Percentiles rank a stretch among this genome's conserved stretches.
phyloP scores from a whole-genome alignment of 2,888 invertebrate species.

The Poecilobothrus nobilitatus region DNA sequence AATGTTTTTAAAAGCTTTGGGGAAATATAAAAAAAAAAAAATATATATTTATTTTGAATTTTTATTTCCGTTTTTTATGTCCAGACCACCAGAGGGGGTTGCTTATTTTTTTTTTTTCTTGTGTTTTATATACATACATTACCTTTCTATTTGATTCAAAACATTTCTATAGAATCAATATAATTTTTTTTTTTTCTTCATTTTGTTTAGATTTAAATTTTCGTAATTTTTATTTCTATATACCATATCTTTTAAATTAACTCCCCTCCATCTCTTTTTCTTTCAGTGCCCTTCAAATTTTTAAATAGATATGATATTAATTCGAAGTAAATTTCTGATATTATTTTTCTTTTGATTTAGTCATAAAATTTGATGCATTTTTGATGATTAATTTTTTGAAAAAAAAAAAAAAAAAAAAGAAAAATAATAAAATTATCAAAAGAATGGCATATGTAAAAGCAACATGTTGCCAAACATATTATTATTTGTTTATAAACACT shows the following conservation, averaged over 20 bases:
- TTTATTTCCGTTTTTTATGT: conserved; percentile 4
- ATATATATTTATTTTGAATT: not conserved
- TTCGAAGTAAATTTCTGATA: not conserved
- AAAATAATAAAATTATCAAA: not conserved
- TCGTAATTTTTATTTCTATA: not conserved
- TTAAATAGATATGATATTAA: not conserved
- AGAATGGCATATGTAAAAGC: conserved; percentile 1
- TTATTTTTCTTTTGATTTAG: not conserved
- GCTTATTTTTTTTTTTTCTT: not conserved
- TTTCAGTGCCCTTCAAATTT: not conserved
- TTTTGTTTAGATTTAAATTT: not conserved
- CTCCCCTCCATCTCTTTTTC: not conserved
- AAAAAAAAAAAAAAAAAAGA: not conserved
- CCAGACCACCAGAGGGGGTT: not conserved
- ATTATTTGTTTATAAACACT: conserved; percentile 6
- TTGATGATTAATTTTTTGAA: not conserved
- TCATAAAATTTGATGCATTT: conserved; percentile 6
- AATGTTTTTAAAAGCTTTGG: not conserved
- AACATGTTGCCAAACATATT: conserved; percentile 6
- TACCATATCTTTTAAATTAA: not conserved
- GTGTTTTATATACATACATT: not conserved
- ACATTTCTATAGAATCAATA: not conserved
- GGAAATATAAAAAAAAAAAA: conserved; percentile 6
- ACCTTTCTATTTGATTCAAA: too few relatives aligned
- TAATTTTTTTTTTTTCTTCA: not conserved